phyloP scores from a whole-genome alignment of 1,140 invertebrate species.

The Ceratitis capitata region DNA sequence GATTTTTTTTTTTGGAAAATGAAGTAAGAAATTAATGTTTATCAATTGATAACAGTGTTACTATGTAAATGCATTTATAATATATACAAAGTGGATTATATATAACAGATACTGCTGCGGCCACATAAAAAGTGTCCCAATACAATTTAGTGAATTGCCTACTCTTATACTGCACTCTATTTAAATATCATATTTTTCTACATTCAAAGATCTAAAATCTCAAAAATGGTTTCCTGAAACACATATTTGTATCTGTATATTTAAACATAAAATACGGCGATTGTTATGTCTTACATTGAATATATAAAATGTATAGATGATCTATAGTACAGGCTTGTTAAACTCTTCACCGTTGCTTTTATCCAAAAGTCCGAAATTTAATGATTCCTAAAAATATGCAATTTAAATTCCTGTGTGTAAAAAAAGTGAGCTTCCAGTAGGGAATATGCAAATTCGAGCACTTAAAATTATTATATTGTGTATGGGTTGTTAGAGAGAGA shows the following conservation, averaged over 20 bases:
- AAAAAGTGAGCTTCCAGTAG: too few relatives aligned
- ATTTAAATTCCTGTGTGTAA: too few relatives aligned
- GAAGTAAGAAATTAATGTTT: not conserved
- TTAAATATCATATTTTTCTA: constrained; percentile 16
- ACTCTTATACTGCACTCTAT: constrained; percentile 1
- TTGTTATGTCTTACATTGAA: too few relatives aligned
- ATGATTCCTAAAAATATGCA: too few relatives aligned
- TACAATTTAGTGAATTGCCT: not conserved
- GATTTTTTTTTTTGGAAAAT: not conserved
- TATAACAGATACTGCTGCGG: constrained; percentile 17
- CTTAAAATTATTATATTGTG: too few relatives aligned
- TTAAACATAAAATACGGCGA: too few relatives aligned
- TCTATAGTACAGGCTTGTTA: too few relatives aligned
- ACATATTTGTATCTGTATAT: not conserved
- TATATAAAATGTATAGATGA: too few relatives aligned
- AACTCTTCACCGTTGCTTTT: too few relatives aligned
- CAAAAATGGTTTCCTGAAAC: not conserved
- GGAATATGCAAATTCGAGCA: too few relatives aligned
- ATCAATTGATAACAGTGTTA: constrained; percentile 1
- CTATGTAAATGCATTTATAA: constrained; percentile 32
- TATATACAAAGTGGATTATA: constrained; percentile 3
- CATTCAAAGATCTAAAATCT: not conserved
- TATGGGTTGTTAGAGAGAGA: too few relatives aligned
- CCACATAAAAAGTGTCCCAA: not conserved
- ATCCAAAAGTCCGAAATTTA: too few relatives aligned